These are phyloP conservation scores for Mesitornis unicolor DNA, from an alignment of 2,113 vertebrate genomes.

Conservation along the genomic window DNA sequence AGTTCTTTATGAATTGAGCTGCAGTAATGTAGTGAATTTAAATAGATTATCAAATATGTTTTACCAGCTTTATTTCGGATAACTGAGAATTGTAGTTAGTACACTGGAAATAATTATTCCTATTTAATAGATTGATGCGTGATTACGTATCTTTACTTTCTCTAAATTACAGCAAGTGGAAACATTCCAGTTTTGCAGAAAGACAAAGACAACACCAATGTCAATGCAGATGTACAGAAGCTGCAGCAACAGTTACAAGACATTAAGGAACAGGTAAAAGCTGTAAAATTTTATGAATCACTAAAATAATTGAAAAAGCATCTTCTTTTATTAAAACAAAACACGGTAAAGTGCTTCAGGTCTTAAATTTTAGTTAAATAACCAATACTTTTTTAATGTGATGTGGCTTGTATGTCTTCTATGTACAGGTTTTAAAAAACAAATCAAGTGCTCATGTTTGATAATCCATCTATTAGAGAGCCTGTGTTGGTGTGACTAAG, in stretches of 20 bases:
- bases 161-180: slow-evolving; percentile 84
- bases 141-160: not conserved
- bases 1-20: not conserved
- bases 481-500: not conserved
- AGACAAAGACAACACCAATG: slow-evolving; percentile 98
- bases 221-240: slow-evolving; percentile 98
- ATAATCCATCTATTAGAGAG: not conserved
- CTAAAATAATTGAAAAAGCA: not conserved
- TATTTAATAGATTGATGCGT: not conserved
- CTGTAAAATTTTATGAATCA: not conserved
- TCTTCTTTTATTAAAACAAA: not conserved
- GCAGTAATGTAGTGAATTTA: not conserved
- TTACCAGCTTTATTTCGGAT: not conserved
- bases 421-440: not conserved
- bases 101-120: not conserved
- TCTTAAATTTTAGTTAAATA: not conserved
- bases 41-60: not conserved
- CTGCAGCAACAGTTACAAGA: slow-evolving; percentile 97
- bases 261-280: slow-evolving; percentile 95
- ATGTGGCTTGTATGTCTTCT: not conserved
- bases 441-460: not conserved
- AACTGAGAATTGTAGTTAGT: not conserved
- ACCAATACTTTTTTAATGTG: not conserved
- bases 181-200: slow-evolving; percentile 95
- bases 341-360: not conserved